phyloP scores from a whole-genome alignment of 2,113 vertebrate species.

The Isichthys henryi region DNA sequence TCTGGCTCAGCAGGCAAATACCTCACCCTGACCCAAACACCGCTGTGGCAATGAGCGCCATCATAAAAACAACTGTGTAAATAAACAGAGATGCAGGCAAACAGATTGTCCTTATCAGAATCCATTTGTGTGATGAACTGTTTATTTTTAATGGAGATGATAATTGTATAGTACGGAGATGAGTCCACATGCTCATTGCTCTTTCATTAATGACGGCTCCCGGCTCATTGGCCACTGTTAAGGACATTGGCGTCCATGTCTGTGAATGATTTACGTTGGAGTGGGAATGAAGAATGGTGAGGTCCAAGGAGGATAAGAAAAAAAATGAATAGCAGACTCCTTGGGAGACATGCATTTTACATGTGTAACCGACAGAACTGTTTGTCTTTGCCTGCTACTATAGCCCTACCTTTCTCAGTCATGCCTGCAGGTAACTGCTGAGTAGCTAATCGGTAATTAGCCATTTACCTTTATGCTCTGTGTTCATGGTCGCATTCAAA shows the following conservation, averaged over 20 bases:
- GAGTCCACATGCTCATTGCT: background rate
- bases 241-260: background rate
- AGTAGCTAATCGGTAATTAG: background rate
- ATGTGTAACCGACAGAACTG: background rate
- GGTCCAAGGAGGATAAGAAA: background rate
- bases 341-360: background rate
- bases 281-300: background rate
- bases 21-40: constrained; percentile 22
- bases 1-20: constrained; percentile 27
- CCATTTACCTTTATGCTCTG: background rate
- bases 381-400: background rate
- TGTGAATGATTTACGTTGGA: background rate
- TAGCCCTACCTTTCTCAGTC: background rate
- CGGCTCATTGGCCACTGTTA: background rate
- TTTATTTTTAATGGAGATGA: background rate
- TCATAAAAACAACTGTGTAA: background rate
- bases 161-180: background rate
- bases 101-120: background rate
- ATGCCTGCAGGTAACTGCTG: background rate
- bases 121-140: background rate
- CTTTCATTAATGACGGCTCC: background rate
- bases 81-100: background rate
- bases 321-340: background rate
- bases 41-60: background rate
- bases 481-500: background rate